Percentiles rank a stretch among this genome's conserved stretches.
These are phyloP conservation scores for Lasioglossum villosulum DNA, from an alignment of 2,888 invertebrate genomes.

Conservation along the genomic window DNA sequence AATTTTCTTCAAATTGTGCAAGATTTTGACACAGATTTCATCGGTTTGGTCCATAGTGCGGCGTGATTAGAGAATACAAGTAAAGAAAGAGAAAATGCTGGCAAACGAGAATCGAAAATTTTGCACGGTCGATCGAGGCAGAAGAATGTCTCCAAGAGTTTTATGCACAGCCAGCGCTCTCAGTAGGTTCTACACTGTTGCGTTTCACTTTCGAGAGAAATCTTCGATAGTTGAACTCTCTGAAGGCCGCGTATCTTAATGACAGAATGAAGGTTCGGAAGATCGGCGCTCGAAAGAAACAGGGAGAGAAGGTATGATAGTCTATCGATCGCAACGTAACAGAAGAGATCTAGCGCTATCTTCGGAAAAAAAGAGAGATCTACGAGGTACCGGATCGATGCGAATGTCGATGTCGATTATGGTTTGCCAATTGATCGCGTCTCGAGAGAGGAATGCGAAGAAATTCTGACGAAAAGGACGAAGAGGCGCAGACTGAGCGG, in stretches of 20 bases:
- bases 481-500: conserved; percentile 6
- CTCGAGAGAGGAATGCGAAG: not conserved
- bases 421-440: conserved; percentile 16
- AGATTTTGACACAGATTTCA: too few species aligned
- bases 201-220: not conserved
- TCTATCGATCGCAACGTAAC: conserved; percentile 24
- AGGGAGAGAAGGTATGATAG: not conserved
- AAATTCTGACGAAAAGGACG: not conserved
- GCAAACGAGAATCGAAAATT: too few species aligned
- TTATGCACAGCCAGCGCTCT: not conserved
- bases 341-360: conserved; percentile 44
- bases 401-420: conserved; percentile 62
- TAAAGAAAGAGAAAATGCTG: too few species aligned
- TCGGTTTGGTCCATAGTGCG: too few species aligned
- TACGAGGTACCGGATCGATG: conserved; percentile 29
- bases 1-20: too few species aligned
- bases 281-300: not conserved
- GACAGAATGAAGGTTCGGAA: not conserved
- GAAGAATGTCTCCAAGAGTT: too few species aligned
- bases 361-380: conserved; percentile 13
- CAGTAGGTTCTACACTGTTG: not conserved
- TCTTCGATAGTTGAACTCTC: not conserved
- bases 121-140: too few species aligned
- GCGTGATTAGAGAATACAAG: too few species aligned
- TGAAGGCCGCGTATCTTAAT: not conserved